phyloP scores from a whole-genome alignment of 2,797 vertebrate genomes.

The Numenius phaeopus region DNA sequence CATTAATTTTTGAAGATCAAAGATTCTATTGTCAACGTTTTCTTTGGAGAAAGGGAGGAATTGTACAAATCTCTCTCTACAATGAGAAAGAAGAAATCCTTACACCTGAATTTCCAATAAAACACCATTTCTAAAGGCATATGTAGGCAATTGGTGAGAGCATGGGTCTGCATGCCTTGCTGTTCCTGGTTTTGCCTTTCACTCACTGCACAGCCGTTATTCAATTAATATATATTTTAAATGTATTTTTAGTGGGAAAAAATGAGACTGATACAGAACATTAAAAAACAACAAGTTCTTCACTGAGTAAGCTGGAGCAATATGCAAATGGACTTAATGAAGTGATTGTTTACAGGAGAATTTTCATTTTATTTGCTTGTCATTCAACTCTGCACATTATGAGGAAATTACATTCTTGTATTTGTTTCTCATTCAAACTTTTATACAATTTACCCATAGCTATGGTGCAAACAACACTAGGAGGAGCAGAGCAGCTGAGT shows the following conservation, averaged over 20 bases:
- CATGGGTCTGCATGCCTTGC: not conserved
- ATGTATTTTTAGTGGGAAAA: not conserved
- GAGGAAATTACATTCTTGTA: not conserved
- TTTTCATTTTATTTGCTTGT: not conserved
- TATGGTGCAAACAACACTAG: not conserved
- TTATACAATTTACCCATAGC: not conserved
- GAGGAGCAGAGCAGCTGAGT: not conserved
- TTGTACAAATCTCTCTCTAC: not conserved
- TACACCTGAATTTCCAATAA: not conserved
- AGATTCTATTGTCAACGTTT: conserved; percentile 9
- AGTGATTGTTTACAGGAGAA: not conserved
- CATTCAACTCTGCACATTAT: not conserved
- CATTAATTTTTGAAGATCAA: conserved; percentile 10
- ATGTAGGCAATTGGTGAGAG: not conserved
- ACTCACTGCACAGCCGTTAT: not conserved
- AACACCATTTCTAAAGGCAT: not conserved
- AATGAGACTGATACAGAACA: not conserved
- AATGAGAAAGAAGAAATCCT: conserved; percentile 7
- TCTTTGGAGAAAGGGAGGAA: not conserved
- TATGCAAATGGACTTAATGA: not conserved
- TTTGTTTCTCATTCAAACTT: not conserved
- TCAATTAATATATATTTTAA: not conserved
- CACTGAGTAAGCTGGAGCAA: not conserved
- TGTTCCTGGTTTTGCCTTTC: not conserved
- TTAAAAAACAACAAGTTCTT: not conserved